Evolutionary conservation across 2,888 invertebrate genomes (phyloP), one percentile per base, ranked within the genome.

Genomic region (Pammene fasciana): DNA sequence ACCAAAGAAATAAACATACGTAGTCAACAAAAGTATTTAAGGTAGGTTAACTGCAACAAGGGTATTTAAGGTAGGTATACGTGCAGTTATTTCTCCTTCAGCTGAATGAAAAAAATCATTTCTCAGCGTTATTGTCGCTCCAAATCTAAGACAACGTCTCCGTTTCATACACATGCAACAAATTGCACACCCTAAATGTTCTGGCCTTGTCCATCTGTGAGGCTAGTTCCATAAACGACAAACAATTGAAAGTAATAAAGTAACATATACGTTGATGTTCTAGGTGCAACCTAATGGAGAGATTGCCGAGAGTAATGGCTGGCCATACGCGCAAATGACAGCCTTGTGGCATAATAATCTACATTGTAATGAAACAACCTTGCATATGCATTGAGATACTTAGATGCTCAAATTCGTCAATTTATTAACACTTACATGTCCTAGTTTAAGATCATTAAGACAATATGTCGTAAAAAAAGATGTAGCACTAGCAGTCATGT

Each of bases 181-280:
- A 80, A 86, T 82, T 84, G 85, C 82, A 84, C 75, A 76, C 79
- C 82, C 84, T 86, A 86, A 88, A 82, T 76, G 84, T 84, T 86
- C 79, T 70, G 82, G 79, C 90, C 88, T 89, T 87, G 88, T 74
- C 77, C 73, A 73, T 72, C 75, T 75, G 71, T 56, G 75, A 75
- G 76, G 77, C 80, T 75, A 78, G 79, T 78, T 71, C 86, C 85
- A 82, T 85, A 87, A 83, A 86, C 78, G 85, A 83, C 79, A 81
- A 82, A 88, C 87, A 89, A 89, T 89, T 89, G 87, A 82, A 83
- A 83, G 85, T 86, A 86, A 86, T 87, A 86, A 86, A 83, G 78
- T 83, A 76, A 84, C 81, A 76, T 81, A 81, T 80, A 78, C 74
- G 76, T 66, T 61, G 61, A 66, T 65, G 43, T 50, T 65, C 68